Evolutionary conservation across 2,113 vertebrate species (phyloP).

Genomic region (Epinephelus fuscoguttatus): DNA sequence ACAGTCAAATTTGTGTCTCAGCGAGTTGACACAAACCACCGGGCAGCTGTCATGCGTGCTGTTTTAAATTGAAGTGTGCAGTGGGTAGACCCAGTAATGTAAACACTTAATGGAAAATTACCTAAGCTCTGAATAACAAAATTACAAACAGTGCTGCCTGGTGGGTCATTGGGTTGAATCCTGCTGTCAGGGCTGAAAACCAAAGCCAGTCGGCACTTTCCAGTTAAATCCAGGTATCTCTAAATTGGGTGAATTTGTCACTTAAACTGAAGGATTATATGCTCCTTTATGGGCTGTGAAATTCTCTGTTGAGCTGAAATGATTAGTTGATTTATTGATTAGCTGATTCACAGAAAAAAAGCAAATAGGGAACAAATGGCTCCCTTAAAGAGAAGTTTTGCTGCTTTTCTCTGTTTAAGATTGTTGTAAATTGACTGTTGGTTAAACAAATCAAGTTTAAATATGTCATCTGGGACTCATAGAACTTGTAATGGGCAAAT

Average conservation of each 20-base stretch:
- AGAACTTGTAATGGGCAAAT: neutral
- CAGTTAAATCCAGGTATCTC: neutral
- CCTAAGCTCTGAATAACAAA: constrained; percentile 36
- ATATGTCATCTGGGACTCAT: neutral
- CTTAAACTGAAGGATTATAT: neutral
- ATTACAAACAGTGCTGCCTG: neutral
- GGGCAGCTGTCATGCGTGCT: constrained; percentile 41
- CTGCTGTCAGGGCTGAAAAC: constrained; percentile 4
- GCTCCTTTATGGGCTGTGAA: neutral
- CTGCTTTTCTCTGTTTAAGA: too few species aligned
- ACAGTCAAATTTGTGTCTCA: constrained; percentile 45
- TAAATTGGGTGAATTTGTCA: neutral
- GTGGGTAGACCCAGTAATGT: constrained; percentile 17
- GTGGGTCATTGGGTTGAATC: neutral
- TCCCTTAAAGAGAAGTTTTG: neutral
- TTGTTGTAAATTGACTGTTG: too few species aligned
- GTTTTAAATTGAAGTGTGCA: constrained; percentile 47
- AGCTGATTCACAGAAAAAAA: too few species aligned
- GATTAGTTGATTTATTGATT: neutral
- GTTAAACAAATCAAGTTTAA: neutral
- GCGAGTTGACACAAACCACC: constrained; percentile 36
- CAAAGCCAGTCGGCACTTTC: neutral
- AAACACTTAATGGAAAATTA: constrained; percentile 58
- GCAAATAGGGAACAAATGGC: too few species aligned
- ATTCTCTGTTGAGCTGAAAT: neutral